Percentiles rank a stretch among this genome's conserved stretches.
phyloP scores from a whole-genome alignment of 1,140 invertebrate species.

The Zophobas morio region DNA sequence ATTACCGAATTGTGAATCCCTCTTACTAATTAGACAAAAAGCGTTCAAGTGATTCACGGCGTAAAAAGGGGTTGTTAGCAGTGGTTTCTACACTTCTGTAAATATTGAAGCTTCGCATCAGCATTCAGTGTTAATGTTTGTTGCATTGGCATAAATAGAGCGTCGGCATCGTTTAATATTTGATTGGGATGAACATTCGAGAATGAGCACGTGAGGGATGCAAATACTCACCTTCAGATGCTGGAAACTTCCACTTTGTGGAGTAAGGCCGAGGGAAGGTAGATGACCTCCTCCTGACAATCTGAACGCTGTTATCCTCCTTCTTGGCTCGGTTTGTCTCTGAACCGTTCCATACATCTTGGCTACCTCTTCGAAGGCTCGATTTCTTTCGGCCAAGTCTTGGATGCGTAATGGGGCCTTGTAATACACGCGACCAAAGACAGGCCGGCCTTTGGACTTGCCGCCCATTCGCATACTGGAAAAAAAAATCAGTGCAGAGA shows the following conservation, averaged over 20 bases:
- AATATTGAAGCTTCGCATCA: background rate
- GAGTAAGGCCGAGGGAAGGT: slow-evolving; percentile 61
- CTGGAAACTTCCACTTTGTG: slow-evolving; percentile 77
- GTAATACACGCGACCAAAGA: slow-evolving; percentile 77
- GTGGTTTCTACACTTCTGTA: background rate
- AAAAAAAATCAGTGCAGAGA: slow-evolving; percentile 36
- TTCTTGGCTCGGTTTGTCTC: slow-evolving; percentile 63
- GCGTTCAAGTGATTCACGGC: background rate
- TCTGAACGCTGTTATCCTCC: slow-evolving; percentile 60
- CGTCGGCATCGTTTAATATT: slow-evolving; percentile 18
- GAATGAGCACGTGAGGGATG: slow-evolving; percentile 17
- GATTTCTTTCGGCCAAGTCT: slow-evolving; percentile 64
- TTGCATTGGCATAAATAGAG: background rate
- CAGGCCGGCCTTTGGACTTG: slow-evolving; percentile 65
- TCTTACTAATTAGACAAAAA: too few species aligned
- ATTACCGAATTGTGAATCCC: too few species aligned
- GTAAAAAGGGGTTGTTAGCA: background rate
- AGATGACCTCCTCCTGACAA: slow-evolving; percentile 58
- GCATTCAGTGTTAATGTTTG: background rate
- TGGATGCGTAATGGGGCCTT: slow-evolving; percentile 70
- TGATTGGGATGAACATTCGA: slow-evolving; percentile 9
- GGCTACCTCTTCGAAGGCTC: slow-evolving; percentile 69
- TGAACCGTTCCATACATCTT: slow-evolving; percentile 69
- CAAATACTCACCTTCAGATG: slow-evolving; percentile 66
- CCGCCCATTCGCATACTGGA: slow-evolving; percentile 60